These are phyloP conservation scores for Dasypolia templi DNA, from an alignment of 2,888 invertebrate species.

Conservation along the genomic window DNA sequence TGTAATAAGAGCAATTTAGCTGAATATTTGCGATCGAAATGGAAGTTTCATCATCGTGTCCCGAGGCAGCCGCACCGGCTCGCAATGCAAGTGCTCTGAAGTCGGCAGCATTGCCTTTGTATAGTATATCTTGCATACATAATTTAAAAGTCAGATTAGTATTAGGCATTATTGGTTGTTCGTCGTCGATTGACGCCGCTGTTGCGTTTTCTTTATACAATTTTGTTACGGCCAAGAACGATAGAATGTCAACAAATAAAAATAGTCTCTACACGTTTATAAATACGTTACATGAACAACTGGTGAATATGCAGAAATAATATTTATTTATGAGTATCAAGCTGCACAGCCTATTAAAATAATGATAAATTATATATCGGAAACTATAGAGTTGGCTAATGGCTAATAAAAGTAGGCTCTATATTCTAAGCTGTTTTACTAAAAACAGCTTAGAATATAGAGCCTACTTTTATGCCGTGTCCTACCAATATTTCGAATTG, in stretches of 20 bases:
- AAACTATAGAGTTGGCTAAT: conserved; percentile 8
- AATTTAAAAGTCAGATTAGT: conserved; percentile 70
- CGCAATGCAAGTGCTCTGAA: conserved; percentile 37
- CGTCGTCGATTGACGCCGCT: conserved; percentile 52
- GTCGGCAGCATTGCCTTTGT: conserved; percentile 53
- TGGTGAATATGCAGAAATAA: conserved; percentile 6
- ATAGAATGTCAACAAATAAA: conserved; percentile 58
- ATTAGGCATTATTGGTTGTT: conserved; percentile 66
- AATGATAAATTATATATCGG: conserved; percentile 18
- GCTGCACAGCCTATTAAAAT: not conserved
- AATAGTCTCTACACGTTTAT: conserved; percentile 23
- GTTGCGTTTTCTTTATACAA: conserved; percentile 71
- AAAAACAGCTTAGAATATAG: not conserved
- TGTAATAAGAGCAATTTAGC: conserved; percentile 72
- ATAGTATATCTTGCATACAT: conserved; percentile 58
- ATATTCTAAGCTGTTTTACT: too few relatives aligned
- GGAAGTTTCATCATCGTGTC: conserved; percentile 69
- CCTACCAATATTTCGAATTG: not conserved
- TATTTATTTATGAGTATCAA: conserved; percentile 15
- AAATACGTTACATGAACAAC: conserved; percentile 18
- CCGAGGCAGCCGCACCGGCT: conserved; percentile 48
- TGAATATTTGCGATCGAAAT: conserved; percentile 71
- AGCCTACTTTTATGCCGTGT: too few relatives aligned
- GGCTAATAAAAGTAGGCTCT: too few relatives aligned
- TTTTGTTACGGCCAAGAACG: conserved; percentile 57